Evolutionary conservation across 2,888 invertebrate species (phyloP), one percentile per base, ranked within the genome.

Genomic region (Agrochola circellaris): DNA sequence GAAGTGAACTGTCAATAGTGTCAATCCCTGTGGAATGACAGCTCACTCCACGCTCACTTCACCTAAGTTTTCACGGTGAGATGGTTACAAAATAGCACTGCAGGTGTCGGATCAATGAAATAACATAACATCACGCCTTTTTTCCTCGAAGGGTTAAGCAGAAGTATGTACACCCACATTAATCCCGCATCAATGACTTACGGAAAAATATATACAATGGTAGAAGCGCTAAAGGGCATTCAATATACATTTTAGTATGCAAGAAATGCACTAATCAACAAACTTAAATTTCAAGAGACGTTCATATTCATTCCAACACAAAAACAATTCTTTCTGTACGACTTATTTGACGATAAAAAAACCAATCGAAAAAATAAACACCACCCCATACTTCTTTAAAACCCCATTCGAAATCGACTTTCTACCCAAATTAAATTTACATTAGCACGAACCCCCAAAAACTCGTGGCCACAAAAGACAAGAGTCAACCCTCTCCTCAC

Each of bases 401-500:
- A 48, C 13, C 38, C 51, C 56, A 62, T 82, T 86, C 42, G 23
- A 38, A 66, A 82, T 60, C 69, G 69, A 80, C 58, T 48, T 61
- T 58, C 61, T 34, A 60, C 80, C 79, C 71, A 80, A 87, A 84
- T 87, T 84, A 87, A 87, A 82, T 85, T 89, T 70, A 79, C 87
- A 89, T 87, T 89, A 89, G 77, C 88, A 81, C 81, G 60, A 68
- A 62, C 61, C 48, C 72, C 75, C 68, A 64, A 87, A 87, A 84
- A 87, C 75, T 67, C 76, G 61, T 79, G 76, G 70, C 73, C 73
- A 89, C 85, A 87, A 87, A 85, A 87, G 89, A 87, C 87, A 87
- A 89, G 79, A 89, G 85, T 87, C 89, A 89, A 89, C 87, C 86
- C 89, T 73, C 87, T 84, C 83, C 67, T 81, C 80, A 61, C 73